Percentiles rank a stretch among this genome's conserved stretches.
phyloP scores from a whole-genome alignment of 2,888 invertebrate species.

The Hydroisotoma schaefferi region DNA sequence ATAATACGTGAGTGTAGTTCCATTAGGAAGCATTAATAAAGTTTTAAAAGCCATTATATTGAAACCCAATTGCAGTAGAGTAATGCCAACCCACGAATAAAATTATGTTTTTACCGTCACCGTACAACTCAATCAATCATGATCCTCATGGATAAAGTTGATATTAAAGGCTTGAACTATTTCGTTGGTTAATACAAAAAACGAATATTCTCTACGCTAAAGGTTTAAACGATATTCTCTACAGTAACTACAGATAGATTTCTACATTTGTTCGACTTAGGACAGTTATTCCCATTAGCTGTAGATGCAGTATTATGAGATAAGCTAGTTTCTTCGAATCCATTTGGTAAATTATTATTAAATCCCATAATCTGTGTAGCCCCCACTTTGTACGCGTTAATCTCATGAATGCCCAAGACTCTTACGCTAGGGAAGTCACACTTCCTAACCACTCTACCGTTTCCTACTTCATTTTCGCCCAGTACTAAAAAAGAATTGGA shows the following conservation, averaged over 20 bases:
- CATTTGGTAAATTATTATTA: constrained; percentile 11
- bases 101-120: no score
- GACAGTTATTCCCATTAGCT: constrained; percentile 8
- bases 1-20: no score
- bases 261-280: constrained; percentile 12
- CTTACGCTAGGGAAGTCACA: neutral
- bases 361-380: neutral
- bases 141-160: no score
- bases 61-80: no score
- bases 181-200: no score
- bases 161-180: no score
- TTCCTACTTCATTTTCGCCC: neutral
- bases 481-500: constrained; percentile 23
- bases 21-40: no score
- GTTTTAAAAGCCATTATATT: no score
- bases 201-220: no score
- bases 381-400: neutral
- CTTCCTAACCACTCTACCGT: neutral
- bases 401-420: neutral
- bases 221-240: constrained; percentile 16
- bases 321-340: neutral
- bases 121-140: no score
- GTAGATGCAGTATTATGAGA: neutral
- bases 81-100: no score
- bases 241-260: constrained; percentile 6